Evolutionary conservation across 1,140 invertebrate species (phyloP).

Genomic region (Oedothorax gibbosus): DNA sequence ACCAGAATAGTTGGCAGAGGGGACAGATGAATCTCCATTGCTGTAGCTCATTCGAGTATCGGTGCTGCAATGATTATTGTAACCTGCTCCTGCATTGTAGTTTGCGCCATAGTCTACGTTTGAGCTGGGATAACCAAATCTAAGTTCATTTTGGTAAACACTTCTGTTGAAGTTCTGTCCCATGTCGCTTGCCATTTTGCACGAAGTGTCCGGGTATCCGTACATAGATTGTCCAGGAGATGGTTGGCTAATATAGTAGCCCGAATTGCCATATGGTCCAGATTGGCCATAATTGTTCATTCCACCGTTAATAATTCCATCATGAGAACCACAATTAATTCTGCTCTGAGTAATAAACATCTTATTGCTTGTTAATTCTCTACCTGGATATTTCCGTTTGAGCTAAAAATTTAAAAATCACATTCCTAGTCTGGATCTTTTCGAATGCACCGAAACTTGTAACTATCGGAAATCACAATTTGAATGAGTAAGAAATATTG

Average conservation of each 20-base stretch:
- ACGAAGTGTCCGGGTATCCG: slow-evolving; percentile 45
- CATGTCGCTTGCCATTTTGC: slow-evolving; percentile 48
- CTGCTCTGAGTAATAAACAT: slow-evolving; percentile 57
- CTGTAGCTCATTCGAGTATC: slow-evolving; percentile 48
- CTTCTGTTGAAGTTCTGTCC: slow-evolving; percentile 35
- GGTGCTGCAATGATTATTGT: slow-evolving; percentile 39
- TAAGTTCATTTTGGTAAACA: slow-evolving; percentile 50
- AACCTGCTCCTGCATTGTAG: slow-evolving; percentile 18
- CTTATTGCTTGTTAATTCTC: background rate
- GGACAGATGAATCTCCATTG: slow-evolving; percentile 1
- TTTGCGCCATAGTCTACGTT: slow-evolving; percentile 47
- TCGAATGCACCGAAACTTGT: too few relatives aligned
- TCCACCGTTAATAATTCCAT: slow-evolving; percentile 20
- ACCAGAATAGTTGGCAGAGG: slow-evolving; percentile 17
- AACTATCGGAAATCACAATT: too few relatives aligned
- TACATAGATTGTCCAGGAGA: slow-evolving; percentile 40
- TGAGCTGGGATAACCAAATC: slow-evolving; percentile 37
- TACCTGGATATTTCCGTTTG: too few relatives aligned
- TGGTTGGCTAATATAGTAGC: slow-evolving; percentile 53
- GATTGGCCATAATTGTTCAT: slow-evolving; percentile 35
- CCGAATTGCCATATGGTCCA: slow-evolving; percentile 47
- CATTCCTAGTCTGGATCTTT: too few relatives aligned
- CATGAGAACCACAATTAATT: slow-evolving; percentile 43
- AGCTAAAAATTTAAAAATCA: too few relatives aligned
- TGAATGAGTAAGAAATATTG: too few relatives aligned